Evolutionary conservation across 2,113 vertebrate species (phyloP).

Genomic region (Cervus canadensis): DNA sequence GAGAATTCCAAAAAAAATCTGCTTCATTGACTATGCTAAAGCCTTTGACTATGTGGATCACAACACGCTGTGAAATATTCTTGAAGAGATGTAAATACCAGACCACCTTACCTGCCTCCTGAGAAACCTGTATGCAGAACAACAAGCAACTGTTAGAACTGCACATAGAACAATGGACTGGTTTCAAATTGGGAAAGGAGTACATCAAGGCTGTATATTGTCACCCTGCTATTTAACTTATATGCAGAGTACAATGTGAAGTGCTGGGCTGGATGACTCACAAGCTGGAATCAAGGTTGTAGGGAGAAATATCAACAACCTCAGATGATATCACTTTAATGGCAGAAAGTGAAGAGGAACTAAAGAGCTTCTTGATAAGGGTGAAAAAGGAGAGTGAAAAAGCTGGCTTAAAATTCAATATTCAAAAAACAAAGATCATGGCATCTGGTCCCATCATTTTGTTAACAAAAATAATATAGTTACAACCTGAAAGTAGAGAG

Average conservation of each 20-base stretch:
- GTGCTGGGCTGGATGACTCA: background rate
- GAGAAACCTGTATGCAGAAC: background rate
- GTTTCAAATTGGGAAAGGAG: background rate
- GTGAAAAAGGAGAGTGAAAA: background rate
- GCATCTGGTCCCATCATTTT: background rate
- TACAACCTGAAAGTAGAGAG: background rate
- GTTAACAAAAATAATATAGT: background rate
- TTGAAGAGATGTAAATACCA: background rate
- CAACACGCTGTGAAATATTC: background rate
- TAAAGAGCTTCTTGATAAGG: background rate
- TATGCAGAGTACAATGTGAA: background rate
- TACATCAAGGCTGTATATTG: background rate
- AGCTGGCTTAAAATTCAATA: background rate
- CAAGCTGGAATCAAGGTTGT: background rate
- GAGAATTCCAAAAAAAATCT: background rate
- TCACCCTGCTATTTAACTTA: background rate
- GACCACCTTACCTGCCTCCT: background rate
- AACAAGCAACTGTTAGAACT: background rate
- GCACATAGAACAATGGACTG: background rate
- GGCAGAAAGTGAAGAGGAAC: background rate
- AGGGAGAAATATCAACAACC: background rate
- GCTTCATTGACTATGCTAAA: background rate
- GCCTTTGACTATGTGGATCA: background rate
- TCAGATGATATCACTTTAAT: background rate
- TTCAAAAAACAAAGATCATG: background rate